phyloP scores from a whole-genome alignment of 2,113 vertebrate species.

The Pseudolaguvia tuberculata region DNA sequence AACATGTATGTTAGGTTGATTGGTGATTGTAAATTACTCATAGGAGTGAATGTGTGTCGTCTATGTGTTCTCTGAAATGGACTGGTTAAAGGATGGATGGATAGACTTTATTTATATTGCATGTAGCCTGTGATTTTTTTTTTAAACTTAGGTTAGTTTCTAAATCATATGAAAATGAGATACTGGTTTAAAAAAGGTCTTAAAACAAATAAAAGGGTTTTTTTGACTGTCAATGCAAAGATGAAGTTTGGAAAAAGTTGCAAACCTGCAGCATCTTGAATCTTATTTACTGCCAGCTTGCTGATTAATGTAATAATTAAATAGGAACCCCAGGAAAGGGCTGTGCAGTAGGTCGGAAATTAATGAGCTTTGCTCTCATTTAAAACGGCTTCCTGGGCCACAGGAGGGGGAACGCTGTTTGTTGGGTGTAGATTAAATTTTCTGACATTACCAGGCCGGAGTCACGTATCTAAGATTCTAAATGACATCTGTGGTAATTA shows the following conservation, averaged over 20 bases:
- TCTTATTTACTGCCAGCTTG: conserved; percentile 36
- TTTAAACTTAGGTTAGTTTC: conserved; percentile 25
- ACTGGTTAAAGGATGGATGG: too few species aligned
- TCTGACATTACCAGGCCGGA: too few species aligned
- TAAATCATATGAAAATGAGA: conserved; percentile 32
- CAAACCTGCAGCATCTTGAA: conserved; percentile 19
- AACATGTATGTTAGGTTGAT: too few species aligned
- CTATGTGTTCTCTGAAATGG: neutral
- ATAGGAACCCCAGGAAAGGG: conserved; percentile 43
- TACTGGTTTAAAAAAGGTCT: neutral
- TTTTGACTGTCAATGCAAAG: neutral
- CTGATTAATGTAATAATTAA: conserved; percentile 51
- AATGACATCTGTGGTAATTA: too few species aligned
- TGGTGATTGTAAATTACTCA: too few species aligned
- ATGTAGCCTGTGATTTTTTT: too few species aligned
- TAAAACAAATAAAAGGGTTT: conserved; percentile 32
- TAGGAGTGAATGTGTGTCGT: neutral
- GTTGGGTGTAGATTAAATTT: conserved; percentile 46
- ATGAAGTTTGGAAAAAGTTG: conserved; percentile 16
- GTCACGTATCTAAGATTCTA: too few species aligned
- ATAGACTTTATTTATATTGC: conserved; percentile 16
- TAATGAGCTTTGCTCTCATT: conserved; percentile 45
- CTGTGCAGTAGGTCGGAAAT: conserved; percentile 37
- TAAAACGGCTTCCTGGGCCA: conserved; percentile 15
- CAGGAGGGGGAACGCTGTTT: conserved; percentile 28